phyloP scores from a whole-genome alignment of 2,888 invertebrate species.

The Agrenia bidenticulata region DNA sequence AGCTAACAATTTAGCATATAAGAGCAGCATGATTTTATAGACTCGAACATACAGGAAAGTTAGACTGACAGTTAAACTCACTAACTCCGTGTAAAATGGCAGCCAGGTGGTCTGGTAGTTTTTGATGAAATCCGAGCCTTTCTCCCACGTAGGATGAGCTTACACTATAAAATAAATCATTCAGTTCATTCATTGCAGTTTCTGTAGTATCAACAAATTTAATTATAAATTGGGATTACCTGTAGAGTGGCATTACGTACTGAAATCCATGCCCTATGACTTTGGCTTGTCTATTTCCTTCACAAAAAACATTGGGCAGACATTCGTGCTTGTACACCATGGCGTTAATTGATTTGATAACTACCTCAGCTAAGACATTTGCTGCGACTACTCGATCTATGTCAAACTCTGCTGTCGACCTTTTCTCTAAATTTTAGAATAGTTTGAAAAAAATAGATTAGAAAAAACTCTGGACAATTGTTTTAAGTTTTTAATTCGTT shows the following conservation, averaged over 20 bases:
- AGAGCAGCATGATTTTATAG: too few species aligned
- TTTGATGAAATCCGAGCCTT: slow-evolving; percentile 38
- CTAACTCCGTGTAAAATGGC: slow-evolving; percentile 44
- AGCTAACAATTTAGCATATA: too few species aligned
- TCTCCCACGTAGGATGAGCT: slow-evolving; percentile 43
- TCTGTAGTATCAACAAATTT: too few species aligned
- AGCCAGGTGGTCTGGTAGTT: slow-evolving; percentile 40
- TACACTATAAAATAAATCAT: slow-evolving; percentile 27
- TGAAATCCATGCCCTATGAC: slow-evolving; percentile 42
- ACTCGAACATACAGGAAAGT: slow-evolving; percentile 38
- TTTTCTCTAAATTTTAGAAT: neutral
- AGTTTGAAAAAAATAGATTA: neutral
- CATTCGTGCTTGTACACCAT: slow-evolving; percentile 48
- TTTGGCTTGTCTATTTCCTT: slow-evolving; percentile 45
- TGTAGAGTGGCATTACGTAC: slow-evolving; percentile 33
- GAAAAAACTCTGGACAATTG: neutral
- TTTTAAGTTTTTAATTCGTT: neutral
- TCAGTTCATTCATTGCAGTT: too few species aligned
- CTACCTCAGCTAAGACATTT: slow-evolving; percentile 31
- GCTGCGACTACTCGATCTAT: slow-evolving; percentile 35
- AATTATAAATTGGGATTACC: neutral
- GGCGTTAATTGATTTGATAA: slow-evolving; percentile 46
- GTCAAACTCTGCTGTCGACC: slow-evolving; percentile 26
- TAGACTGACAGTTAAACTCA: slow-evolving; percentile 43
- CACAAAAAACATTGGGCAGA: slow-evolving; percentile 43